Conservation (phyloP, 2,797 vertebrate genomes). For the Yasuhikotakia modesta region DNA sequence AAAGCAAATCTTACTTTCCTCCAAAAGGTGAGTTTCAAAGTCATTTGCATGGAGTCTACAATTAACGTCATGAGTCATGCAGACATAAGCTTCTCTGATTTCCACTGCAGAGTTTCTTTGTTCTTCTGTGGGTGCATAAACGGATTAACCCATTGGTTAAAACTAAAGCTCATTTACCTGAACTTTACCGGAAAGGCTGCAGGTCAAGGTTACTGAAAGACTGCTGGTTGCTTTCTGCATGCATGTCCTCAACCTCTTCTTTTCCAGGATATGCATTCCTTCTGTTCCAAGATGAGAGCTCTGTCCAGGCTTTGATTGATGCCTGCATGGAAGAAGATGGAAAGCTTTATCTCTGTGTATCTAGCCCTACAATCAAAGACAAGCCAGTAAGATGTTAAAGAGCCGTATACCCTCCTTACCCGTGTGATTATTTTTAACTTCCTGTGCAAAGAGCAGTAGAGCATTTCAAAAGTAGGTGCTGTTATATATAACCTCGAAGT, state of each 20-base stretch:
- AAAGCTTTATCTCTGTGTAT: slow-evolving; percentile 98
- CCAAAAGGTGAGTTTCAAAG: slow-evolving; percentile 86
- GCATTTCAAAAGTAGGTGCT: slow-evolving; percentile 48
- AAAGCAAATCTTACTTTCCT: slow-evolving; percentile 99
- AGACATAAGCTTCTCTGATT: slow-evolving; percentile 3
- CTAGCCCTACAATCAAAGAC: slow-evolving; percentile 99
- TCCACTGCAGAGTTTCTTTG: not conserved
- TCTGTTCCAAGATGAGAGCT: slow-evolving; percentile 99
- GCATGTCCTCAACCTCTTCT: slow-evolving; percentile 7
- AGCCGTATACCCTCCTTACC: slow-evolving; percentile 7
- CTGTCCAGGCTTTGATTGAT: slow-evolving; percentile 97
- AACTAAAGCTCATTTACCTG: not conserved
- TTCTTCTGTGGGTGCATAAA: not conserved
- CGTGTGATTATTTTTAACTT: slow-evolving; percentile 36
- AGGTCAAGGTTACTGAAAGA: not conserved
- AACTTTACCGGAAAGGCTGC: not conserved
- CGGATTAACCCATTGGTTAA: slow-evolving; percentile 1
- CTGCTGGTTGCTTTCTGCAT: not conserved
- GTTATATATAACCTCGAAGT: slow-evolving; percentile 51
- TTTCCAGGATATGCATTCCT: slow-evolving; percentile 93
- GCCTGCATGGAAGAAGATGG: slow-evolving; percentile 98
- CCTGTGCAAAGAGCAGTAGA: slow-evolving; percentile 20
- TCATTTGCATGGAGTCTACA: not conserved
- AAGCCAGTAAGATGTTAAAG: slow-evolving; percentile 86
- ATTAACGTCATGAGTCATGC: not conserved